A percentile compares a stretch with the other conserved stretches of the same genome.
phyloP scores from a whole-genome alignment of 2,888 invertebrate genomes.

The Argynnis bischoffii region DNA sequence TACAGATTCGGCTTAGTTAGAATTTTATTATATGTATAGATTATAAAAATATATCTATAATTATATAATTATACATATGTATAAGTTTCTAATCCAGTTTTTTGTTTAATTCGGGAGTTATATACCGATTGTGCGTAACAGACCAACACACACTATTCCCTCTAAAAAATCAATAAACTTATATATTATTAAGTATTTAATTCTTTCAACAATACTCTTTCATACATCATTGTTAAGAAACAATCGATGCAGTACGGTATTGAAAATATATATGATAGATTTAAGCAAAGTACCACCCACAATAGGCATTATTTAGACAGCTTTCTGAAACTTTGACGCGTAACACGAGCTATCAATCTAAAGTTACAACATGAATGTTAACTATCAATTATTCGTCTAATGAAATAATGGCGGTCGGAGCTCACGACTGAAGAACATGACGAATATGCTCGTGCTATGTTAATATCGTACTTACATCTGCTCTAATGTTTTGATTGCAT shows the following conservation, averaged over 20 bases:
- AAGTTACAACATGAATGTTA: slow-evolving; percentile 66
- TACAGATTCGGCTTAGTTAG: too few relatives aligned
- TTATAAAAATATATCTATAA: too few relatives aligned
- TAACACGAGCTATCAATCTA: slow-evolving; percentile 74
- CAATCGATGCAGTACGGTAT: slow-evolving; percentile 67
- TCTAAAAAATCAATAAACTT: too few relatives aligned
- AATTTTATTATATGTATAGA: too few relatives aligned
- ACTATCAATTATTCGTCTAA: slow-evolving; percentile 75
- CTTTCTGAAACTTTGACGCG: slow-evolving; percentile 54
- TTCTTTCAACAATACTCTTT: too few relatives aligned
- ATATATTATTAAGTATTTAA: too few relatives aligned
- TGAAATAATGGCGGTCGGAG: slow-evolving; percentile 67
- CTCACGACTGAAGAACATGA: slow-evolving; percentile 61
- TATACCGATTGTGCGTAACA: too few relatives aligned
- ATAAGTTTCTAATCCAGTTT: too few relatives aligned
- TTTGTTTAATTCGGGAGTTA: too few relatives aligned
- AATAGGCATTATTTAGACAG: slow-evolving; percentile 46
- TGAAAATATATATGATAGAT: slow-evolving; percentile 57
- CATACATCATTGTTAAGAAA: slow-evolving; percentile 59
- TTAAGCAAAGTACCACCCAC: slow-evolving; percentile 52
- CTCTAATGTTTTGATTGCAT: slow-evolving; percentile 36
- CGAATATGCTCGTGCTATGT: slow-evolving; percentile 38
- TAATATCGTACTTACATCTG: slow-evolving; percentile 39
- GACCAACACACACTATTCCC: too few relatives aligned
- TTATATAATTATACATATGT: too few relatives aligned